Conservation (phyloP, 2,113 vertebrate species). For the Porphyrio hochstetteri region DNA sequence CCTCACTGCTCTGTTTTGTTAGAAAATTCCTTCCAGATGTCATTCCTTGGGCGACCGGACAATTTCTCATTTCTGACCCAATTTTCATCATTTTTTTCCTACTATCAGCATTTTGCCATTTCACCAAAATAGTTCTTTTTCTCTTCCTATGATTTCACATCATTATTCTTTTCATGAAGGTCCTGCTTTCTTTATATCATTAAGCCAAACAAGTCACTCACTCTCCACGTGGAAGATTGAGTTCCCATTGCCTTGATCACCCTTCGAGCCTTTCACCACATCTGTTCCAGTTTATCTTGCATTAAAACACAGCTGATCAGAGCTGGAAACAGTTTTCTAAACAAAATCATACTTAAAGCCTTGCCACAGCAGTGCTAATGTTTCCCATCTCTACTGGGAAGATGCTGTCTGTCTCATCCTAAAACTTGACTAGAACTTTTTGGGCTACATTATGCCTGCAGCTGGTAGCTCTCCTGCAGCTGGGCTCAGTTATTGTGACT, state of each 20-base stretch:
- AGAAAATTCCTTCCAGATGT: background rate
- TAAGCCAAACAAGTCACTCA: background rate
- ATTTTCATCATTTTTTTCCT: background rate
- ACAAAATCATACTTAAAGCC: background rate
- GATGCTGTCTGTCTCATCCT: background rate
- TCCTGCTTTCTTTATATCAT: background rate
- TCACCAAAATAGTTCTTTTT: background rate
- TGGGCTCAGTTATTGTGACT: background rate
- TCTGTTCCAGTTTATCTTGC: conserved; percentile 12
- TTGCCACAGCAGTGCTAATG: background rate
- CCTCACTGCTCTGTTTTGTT: background rate
- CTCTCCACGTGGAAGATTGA: background rate
- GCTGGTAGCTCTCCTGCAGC: background rate
- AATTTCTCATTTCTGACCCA: background rate
- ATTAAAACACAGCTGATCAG: conserved; percentile 5
- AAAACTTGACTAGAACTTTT: background rate
- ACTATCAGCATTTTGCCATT: background rate
- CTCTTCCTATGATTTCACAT: background rate
- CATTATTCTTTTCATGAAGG: background rate
- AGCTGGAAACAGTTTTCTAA: conserved; percentile 21
- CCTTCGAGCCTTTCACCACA: conserved; percentile 1
- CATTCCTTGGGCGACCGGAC: background rate
- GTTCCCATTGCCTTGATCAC: background rate
- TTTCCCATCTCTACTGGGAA: background rate
- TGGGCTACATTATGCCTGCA: background rate